Evolutionary conservation across 2,113 vertebrate species (phyloP).

Genomic region (Urocynchramus pylzowi): DNA sequence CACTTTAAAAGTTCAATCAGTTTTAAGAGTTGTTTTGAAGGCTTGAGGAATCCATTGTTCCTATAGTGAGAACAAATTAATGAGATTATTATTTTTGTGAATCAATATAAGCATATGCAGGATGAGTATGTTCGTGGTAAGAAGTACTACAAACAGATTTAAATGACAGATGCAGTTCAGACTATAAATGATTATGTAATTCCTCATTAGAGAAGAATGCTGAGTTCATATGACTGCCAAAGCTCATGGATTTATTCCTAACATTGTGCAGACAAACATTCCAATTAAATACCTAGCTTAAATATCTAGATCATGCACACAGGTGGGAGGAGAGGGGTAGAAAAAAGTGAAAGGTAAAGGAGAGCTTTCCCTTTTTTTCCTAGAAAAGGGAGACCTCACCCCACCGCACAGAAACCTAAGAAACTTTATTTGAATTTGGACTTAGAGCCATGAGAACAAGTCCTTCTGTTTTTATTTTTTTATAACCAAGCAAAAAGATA

Average conservation of each 20-base stretch:
- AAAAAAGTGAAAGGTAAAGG: neutral
- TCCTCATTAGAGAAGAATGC: conserved; percentile 43
- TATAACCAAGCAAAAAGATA: neutral
- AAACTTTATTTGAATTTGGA: neutral
- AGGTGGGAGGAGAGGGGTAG: neutral
- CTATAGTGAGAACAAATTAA: neutral
- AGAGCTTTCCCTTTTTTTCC: neutral
- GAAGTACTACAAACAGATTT: conserved; percentile 32
- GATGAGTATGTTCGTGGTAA: neutral
- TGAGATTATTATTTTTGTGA: neutral
- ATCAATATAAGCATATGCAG: neutral
- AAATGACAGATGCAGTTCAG: conserved; percentile 52
- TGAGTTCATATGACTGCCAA: conserved; percentile 48
- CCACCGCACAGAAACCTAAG: neutral
- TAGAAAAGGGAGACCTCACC: neutral
- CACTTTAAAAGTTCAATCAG: neutral
- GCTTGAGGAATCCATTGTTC: neutral
- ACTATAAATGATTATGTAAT: conserved; percentile 20
- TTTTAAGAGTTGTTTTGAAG: neutral
- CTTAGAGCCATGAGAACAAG: neutral
- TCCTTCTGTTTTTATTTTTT: neutral
- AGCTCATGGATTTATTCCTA: conserved; percentile 57
- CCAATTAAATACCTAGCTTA: conserved; percentile 36
- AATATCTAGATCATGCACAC: neutral
- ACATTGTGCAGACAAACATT: conserved; percentile 44